These are phyloP conservation scores for Lasioglossum villosulum DNA, from an alignment of 2,888 invertebrate species.

Conservation along the genomic window DNA sequence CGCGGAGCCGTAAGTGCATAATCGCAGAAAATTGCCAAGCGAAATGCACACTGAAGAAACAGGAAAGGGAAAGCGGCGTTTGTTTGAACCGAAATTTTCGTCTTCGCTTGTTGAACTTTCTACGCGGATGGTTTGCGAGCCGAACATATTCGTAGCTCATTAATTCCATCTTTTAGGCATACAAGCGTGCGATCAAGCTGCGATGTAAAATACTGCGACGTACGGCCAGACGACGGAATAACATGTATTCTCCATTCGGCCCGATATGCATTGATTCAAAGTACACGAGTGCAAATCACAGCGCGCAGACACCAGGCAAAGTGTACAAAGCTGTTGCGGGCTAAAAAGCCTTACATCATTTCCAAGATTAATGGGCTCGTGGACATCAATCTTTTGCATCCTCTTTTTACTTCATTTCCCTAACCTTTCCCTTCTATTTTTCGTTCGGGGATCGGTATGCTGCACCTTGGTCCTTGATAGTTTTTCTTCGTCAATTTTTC, in stretches of 20 bases:
- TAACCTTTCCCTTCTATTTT: not conserved
- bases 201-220: conserved; percentile 27
- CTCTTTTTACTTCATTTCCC: not conserved
- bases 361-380: conserved; percentile 26
- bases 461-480: not conserved
- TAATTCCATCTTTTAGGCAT: conserved; percentile 29
- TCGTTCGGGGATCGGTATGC: not conserved
- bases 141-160: conserved; percentile 13
- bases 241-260: conserved; percentile 35
- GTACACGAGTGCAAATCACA: conserved; percentile 31
- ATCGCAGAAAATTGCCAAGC: not conserved
- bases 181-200: not conserved
- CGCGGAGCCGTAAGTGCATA: not conserved
- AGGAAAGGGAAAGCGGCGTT: not conserved
- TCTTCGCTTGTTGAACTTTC: not conserved
- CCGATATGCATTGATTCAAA: conserved; percentile 31
- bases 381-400: conserved; percentile 19
- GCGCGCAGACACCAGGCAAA: conserved; percentile 14
- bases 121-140: not conserved
- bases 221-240: conserved; percentile 4
- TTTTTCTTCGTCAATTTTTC: not conserved
- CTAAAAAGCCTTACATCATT: conserved; percentile 13
- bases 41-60: not conserved
- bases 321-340: not conserved
- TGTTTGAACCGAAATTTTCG: not conserved